A percentile compares a stretch with the other conserved stretches of the same genome.
phyloP scores from a whole-genome alignment of 1,140 invertebrate species.

The Hestina assimilis region DNA sequence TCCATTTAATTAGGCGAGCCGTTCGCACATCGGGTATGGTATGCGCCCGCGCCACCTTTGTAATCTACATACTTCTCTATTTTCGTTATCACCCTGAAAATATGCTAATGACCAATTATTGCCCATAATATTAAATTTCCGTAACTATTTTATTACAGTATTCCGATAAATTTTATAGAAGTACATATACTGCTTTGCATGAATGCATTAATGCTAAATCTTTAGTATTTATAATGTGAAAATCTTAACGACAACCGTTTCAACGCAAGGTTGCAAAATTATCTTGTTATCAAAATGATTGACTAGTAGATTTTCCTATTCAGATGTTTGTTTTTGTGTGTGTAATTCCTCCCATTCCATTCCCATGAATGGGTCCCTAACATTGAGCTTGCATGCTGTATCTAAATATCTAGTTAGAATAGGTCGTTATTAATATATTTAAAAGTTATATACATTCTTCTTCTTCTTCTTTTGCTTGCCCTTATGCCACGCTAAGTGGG shows the following conservation, averaged over 20 bases:
- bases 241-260: neutral
- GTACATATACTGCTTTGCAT: neutral
- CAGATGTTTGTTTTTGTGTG: no score
- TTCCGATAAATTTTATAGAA: constrained; percentile 9
- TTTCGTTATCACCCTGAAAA: constrained; percentile 18
- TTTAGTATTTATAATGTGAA: neutral
- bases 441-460: no score
- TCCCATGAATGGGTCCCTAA: no score
- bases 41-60: constrained; percentile 46
- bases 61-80: constrained; percentile 27
- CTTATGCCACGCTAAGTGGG: no score
- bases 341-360: no score
- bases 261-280: no score
- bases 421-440: no score
- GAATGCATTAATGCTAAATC: neutral
- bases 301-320: no score
- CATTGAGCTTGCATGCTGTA: no score
- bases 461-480: no score
- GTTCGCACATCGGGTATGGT: constrained; percentile 36
- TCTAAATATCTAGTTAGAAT: no score
- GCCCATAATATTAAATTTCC: constrained; percentile 21
- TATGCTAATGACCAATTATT: constrained; percentile 31
- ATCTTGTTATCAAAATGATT: no score
- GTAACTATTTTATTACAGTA: constrained; percentile 13
- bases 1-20: constrained; percentile 62